Percentiles rank a stretch among this genome's conserved stretches.
phyloP scores from a whole-genome alignment of 2,888 invertebrate species.

The Heteropelma amictum region DNA sequence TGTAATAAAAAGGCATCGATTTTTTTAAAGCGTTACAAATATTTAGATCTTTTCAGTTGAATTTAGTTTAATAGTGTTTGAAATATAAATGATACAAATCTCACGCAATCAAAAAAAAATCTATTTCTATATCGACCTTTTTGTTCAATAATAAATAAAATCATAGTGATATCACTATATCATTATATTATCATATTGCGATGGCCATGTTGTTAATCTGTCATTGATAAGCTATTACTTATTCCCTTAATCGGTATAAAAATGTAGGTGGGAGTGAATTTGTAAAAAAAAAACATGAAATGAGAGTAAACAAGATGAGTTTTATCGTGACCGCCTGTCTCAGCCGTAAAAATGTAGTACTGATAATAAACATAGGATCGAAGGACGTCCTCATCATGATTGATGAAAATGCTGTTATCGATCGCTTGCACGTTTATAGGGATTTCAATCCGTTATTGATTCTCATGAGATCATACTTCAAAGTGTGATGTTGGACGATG shows the following conservation, averaged over 20 bases:
- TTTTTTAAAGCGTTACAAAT: too few species aligned
- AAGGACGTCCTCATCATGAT: conserved; percentile 34
- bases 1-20: neutral
- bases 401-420: conserved; percentile 15
- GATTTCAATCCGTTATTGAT: conserved; percentile 10
- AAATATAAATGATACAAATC: neutral
- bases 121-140: neutral
- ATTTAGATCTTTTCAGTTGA: neutral
- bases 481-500: too few species aligned
- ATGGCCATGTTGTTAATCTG: conserved; percentile 24
- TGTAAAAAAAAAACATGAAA: conserved; percentile 7
- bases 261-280: conserved; percentile 20
- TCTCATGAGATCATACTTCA: conserved; percentile 14
- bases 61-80: neutral
- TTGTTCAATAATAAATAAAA: neutral
- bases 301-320: conserved; percentile 32
- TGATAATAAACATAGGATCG: conserved; percentile 40
- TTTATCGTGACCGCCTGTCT: conserved; percentile 32
- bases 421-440: conserved; percentile 18
- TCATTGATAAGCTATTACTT: conserved; percentile 26
- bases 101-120: neutral
- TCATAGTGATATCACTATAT: conserved; percentile 12
- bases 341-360: conserved; percentile 45
- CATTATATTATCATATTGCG: conserved; percentile 14
- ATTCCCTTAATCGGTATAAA: conserved; percentile 42